These are phyloP conservation scores for Pterocles gutturalis DNA, from an alignment of 2,113 vertebrate genomes.

Conservation along the genomic window DNA sequence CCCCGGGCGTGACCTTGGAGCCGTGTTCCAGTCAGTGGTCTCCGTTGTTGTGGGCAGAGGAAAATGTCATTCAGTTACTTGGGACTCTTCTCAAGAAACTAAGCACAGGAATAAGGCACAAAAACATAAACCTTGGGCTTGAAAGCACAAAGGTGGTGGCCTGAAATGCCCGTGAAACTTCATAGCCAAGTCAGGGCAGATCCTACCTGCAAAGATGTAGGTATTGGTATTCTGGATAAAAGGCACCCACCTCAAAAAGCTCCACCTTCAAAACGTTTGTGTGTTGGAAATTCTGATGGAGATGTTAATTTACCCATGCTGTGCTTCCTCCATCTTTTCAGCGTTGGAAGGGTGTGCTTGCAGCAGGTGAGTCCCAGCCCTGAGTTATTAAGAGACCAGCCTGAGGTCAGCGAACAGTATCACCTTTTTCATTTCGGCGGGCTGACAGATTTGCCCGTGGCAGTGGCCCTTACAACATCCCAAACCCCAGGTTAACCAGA, in stretches of 20 bases:
- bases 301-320: background rate
- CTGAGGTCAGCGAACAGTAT: background rate
- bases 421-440: background rate
- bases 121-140: background rate
- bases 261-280: background rate
- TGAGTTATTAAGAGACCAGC: background rate
- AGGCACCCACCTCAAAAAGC: background rate
- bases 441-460: background rate
- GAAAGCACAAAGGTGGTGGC: background rate
- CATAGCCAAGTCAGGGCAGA: background rate
- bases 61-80: background rate
- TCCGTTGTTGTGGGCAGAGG: background rate
- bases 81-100: background rate
- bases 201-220: background rate
- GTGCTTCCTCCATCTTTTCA: no score
- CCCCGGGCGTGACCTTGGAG: background rate
- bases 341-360: background rate
- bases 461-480: background rate
- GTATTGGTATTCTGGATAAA: background rate
- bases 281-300: background rate
- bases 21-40: background rate
- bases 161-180: background rate
- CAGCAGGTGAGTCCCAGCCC: background rate
- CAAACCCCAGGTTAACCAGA: fast-evolving
- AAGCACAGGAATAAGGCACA: background rate